phyloP scores from a whole-genome alignment of 2,113 vertebrate species.

The Tamias sibiricus region DNA sequence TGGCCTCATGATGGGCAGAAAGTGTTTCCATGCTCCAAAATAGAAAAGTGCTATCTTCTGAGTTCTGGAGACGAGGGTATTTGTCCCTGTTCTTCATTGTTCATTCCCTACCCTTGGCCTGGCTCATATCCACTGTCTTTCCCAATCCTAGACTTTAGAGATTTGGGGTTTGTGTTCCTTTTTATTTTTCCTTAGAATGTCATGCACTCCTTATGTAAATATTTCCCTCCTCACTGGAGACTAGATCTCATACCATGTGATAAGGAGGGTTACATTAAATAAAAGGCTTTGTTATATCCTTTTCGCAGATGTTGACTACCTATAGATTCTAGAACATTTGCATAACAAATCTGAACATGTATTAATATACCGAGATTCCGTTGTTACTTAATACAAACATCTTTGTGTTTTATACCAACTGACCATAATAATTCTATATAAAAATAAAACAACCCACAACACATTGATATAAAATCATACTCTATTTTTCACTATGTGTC shows the following conservation, averaged over 20 bases:
- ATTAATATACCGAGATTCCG: background rate
- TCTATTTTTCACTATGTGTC: constrained; percentile 10
- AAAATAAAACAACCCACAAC: background rate
- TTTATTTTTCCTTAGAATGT: background rate
- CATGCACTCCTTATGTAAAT: background rate
- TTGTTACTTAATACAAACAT: background rate
- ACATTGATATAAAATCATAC: constrained; percentile 17
- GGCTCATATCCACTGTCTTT: background rate
- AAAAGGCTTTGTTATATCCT: background rate
- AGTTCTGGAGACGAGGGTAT: background rate
- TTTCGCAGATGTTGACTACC: background rate
- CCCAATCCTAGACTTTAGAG: background rate
- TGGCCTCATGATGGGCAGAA: background rate
- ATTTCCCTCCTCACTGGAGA: background rate
- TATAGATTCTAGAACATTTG: background rate
- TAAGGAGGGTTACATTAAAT: background rate
- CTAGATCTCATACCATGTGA: background rate
- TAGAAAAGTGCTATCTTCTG: background rate
- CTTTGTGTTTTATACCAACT: background rate
- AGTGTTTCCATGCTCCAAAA: background rate
- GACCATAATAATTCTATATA: constrained; percentile 1
- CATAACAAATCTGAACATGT: constrained; percentile 10
- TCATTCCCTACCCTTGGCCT: background rate
- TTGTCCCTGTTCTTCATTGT: background rate
- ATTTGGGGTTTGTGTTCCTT: background rate